Percentiles rank a stretch among this genome's conserved stretches.
These are phyloP conservation scores for Tolmerus cingulatus DNA, from an alignment of 2,888 invertebrate genomes.

Conservation along the genomic window DNA sequence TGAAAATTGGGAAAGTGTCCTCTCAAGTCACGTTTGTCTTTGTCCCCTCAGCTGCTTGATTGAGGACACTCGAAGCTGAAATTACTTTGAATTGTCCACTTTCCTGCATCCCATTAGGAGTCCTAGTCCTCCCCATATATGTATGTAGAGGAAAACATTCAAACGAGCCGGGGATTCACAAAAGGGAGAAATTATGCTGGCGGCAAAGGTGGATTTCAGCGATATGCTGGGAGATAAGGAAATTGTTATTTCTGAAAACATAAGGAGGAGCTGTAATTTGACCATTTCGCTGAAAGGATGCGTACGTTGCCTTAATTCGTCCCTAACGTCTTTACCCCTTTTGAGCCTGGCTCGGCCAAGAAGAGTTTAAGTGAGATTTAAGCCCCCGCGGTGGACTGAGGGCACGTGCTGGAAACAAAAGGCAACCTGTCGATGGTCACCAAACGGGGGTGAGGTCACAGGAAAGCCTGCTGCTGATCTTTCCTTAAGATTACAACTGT, in stretches of 20 bases:
- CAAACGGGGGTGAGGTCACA: background rate
- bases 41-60: background rate
- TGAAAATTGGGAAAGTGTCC: background rate
- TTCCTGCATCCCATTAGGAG: slow-evolving; percentile 10
- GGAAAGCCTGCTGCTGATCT: background rate
- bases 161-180: background rate
- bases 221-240: background rate
- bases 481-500: background rate
- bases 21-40: background rate
- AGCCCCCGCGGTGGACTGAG: background rate
- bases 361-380: background rate
- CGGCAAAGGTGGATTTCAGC: background rate
- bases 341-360: background rate
- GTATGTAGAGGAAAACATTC: background rate
- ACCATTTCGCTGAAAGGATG: background rate
- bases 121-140: background rate
- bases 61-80: background rate
- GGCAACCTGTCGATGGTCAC: background rate
- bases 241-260: background rate
- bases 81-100: slow-evolving; percentile 16
- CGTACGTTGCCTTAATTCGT: background rate
- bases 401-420: background rate
- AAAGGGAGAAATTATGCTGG: slow-evolving; percentile 18
- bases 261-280: background rate
- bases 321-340: background rate